These are phyloP conservation scores for Champsocephalus esox DNA, from an alignment of 2,797 vertebrate species.

Conservation along the genomic window DNA sequence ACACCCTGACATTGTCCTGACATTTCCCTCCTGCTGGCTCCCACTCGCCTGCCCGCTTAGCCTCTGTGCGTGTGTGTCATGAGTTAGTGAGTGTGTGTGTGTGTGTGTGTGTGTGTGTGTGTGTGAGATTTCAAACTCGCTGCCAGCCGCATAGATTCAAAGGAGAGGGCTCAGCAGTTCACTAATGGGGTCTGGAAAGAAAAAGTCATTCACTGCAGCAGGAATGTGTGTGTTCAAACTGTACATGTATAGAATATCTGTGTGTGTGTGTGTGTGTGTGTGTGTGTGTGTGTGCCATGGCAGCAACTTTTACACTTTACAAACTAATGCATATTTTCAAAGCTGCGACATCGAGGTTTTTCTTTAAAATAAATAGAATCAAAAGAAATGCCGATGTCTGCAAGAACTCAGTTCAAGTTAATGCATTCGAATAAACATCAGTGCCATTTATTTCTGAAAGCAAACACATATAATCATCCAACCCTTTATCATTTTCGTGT, in stretches of 20 bases:
- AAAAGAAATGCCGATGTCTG: no score
- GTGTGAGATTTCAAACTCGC: constrained; percentile 15
- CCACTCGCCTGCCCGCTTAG: constrained; percentile 38
- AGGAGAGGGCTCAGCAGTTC: constrained; percentile 26
- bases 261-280: not conserved
- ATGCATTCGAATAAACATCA: constrained; percentile 24
- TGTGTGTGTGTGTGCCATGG: not conserved
- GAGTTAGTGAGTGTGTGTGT: constrained; percentile 2
- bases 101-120: constrained; percentile 12
- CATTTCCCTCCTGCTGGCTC: constrained; percentile 73
- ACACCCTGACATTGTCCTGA: constrained; percentile 73
- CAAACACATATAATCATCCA: constrained; percentile 20
- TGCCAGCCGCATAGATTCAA: constrained; percentile 29
- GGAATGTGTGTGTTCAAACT: not conserved
- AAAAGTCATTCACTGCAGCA: constrained; percentile 7
- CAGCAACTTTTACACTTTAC: not conserved
- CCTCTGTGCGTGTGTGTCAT: constrained; percentile 4
- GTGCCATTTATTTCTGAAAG: constrained; percentile 10
- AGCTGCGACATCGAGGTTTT: not conserved
- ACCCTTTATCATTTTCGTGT: not conserved
- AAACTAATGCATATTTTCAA: not conserved
- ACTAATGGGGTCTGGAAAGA: constrained; percentile 32
- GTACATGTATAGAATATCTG: not conserved
- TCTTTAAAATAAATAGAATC: no score
- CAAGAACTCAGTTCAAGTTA: no score